These are phyloP conservation scores for Cyanoramphus novaezelandiae DNA, from an alignment of 2,113 vertebrate species.

Conservation along the genomic window DNA sequence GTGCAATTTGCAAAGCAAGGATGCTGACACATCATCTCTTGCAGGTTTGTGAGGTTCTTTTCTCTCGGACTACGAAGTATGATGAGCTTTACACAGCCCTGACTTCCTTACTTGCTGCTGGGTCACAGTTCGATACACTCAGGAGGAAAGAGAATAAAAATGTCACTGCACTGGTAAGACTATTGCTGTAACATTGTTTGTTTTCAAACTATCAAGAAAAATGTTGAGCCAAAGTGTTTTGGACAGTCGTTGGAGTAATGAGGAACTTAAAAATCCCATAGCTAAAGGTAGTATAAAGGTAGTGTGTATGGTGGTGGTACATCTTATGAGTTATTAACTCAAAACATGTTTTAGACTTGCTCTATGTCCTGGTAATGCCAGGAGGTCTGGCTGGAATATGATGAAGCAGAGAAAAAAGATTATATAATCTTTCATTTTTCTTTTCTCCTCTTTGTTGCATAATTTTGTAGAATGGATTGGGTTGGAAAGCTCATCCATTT, in stretches of 20 bases:
- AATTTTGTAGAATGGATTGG: not conserved
- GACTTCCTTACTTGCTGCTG: constrained; percentile 88
- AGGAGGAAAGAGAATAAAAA: constrained; percentile 91
- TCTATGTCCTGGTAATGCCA: not conserved
- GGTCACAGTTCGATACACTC: constrained; percentile 90
- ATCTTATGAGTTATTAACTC: not conserved
- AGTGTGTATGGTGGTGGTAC: rapidly evolving
- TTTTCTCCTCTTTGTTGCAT: not conserved
- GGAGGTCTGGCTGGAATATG: not conserved
- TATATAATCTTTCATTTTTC: not conserved
- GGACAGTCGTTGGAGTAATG: not conserved
- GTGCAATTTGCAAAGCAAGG: not conserved
- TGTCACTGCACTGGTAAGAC: constrained; percentile 85
- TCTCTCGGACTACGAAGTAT: constrained; percentile 85
- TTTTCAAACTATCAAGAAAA: not conserved
- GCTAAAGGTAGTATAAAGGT: not conserved
- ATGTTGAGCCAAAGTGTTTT: not conserved
- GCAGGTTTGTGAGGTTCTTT: constrained; percentile 92
- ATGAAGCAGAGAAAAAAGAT: not conserved
- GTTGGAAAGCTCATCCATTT: not conserved
- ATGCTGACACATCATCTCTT: not conserved
- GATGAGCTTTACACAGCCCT: constrained; percentile 88
- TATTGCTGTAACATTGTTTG: not conserved
- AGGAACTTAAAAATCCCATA: not conserved
- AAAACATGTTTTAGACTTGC: not conserved